Base-by-base conservation (phyloP, 1,140 invertebrate species). In the Rhagoletis pomonella region DNA sequence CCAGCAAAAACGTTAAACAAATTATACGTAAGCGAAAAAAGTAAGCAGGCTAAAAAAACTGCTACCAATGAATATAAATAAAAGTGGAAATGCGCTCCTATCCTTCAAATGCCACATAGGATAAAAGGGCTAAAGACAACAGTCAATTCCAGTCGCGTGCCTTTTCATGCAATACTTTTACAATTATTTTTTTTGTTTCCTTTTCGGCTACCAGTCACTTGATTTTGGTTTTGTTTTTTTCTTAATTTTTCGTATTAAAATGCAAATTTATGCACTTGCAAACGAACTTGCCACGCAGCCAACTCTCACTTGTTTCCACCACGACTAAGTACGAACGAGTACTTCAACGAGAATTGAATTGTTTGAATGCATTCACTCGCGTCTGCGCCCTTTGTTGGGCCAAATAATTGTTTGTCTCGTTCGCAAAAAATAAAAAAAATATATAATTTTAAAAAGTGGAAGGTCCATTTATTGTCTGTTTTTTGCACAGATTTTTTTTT, bases 231-330 rank as follows among this genome's bases (percentile, higher is more conserved):
- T 81, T 55, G n/a, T 7, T 81, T 67, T 81, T 55, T 7, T 29
- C 50, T 47, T 62, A 14, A 59, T 85, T 62, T 29, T 60, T 39
- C 29, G 29, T 29, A 60, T 85, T 42, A 85, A 85, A 85, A 85
- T 85, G 84, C 84, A 85, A 85, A 85, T 85, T 85, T 85, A 85
- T 85, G 84, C 84, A 47, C 29, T 85, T 19, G 29, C 58, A 59
- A 60, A 62, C 10, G 29, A 59, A 17, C 42, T 85, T 42, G 5
- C 84, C 59, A 17, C n/a, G 6, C 50, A 14, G 50, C 58, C 12
- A 42, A 4, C 29, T 19, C n/a, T 19, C 84, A 44, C 58, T 60
- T 29, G 4, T 29, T 42, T 4, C 84, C 39, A 44, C 9, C 19
- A 29, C 55, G 44, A 19, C 50, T 62, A 81, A 42, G 5, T 55